Evolutionary conservation across 2,888 invertebrate species (phyloP), one percentile per base, ranked within the genome.

Genomic region (Apeira syringaria): DNA sequence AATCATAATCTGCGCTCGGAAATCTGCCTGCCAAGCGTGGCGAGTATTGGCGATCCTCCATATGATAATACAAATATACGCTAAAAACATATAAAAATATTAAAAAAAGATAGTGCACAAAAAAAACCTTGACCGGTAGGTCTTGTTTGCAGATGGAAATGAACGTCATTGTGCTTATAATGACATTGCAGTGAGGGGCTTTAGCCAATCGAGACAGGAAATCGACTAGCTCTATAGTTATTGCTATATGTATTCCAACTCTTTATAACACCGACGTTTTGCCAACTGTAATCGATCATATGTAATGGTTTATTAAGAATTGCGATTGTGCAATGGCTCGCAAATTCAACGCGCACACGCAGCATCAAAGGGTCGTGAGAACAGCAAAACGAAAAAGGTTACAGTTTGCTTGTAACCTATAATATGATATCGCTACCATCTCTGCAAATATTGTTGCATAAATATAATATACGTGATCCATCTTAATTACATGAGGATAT

Each of bases 361-460:
- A 9, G 30, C 26, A 46, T 39, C 45, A 45, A 59, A 40, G 54
- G 48, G 58, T 46, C 68, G 69, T 75, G 74, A 59, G 66, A 76
- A 71, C 50, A 55, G 57, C 58, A 56, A 60, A 71, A 63, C 68
- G 56, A 37, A 56, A 57, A 53, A 62, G 50, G 50, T 58, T 48
- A 48, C 57, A 59, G 61, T 59, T 58, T 45, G 52, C 50, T 53
- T 53, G 24, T 31, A 31, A 44, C 33, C 25, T 22, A n/a, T 32
- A 22, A 24, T 35, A 32, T 28, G 26, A 50, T 47, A 50, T 37
- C 29, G 13, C 13, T 41, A 30, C 25, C 13, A 10, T 31, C 24
- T 12, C 18, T 30, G 30, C 13, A 24, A 24, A 34, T 15, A 28
- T 24, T 20, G 26, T 30, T 31, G 25, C 20, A 9, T 18, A 30